Evolutionary conservation across 2,113 vertebrate genomes (phyloP).

Genomic region (Asarcornis scutulata): DNA sequence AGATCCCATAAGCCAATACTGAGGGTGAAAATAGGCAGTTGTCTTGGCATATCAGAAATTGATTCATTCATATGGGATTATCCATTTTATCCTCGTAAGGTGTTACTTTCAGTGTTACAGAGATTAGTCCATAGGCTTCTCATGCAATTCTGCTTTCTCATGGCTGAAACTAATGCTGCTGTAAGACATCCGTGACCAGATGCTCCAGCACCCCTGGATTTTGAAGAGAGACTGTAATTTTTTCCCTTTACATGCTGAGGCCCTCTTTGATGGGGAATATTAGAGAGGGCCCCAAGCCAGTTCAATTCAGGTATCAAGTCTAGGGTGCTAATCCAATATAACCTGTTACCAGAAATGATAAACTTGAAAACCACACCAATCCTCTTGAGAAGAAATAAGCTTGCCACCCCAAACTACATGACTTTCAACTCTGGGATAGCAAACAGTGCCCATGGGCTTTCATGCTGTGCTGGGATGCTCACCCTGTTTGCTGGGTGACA

Average conservation of each 20-base stretch:
- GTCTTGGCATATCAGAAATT: not conserved
- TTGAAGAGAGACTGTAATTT: not conserved
- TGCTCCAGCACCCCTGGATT: not conserved
- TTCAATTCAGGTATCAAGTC: not conserved
- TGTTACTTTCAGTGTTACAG: not conserved
- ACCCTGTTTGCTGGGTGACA: not conserved
- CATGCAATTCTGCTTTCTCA: not conserved
- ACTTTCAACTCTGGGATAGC: not conserved
- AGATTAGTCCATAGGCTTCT: not conserved
- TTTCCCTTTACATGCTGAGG: not conserved
- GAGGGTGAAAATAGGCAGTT: not conserved
- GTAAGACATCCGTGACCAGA: not conserved
- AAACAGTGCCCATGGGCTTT: not conserved
- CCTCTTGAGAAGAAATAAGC: not conserved
- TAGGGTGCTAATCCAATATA: not conserved
- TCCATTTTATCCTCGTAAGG: not conserved
- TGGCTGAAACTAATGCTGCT: not conserved
- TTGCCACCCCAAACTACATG: not conserved
- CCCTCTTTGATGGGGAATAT: not conserved
- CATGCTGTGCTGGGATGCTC: not conserved
- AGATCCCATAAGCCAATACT: rapidly evolving
- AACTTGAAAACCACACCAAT: not conserved
- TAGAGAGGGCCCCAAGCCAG: not conserved
- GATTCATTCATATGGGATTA: not conserved
- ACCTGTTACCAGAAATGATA: not conserved